A percentile compares a stretch with the other conserved stretches of the same genome.
phyloP scores from a whole-genome alignment of 1,140 invertebrate genomes.

The Octopus bimaculoides region DNA sequence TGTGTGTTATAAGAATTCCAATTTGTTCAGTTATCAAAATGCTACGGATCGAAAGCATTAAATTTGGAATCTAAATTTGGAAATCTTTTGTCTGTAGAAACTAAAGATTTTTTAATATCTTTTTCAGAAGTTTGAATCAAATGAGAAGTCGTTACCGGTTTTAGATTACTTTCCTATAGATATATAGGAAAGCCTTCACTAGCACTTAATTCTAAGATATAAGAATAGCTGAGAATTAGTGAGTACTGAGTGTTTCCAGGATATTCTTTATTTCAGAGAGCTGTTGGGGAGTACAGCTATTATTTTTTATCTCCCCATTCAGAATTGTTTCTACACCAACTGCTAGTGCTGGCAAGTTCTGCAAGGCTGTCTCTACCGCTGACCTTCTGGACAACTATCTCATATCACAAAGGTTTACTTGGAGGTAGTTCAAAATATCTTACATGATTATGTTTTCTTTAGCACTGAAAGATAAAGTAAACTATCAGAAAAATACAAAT shows the following conservation, averaged over 20 bases:
- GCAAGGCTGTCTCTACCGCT: background rate
- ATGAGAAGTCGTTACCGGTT: constrained; percentile 1
- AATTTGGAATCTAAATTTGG: background rate
- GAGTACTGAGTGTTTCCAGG: constrained; percentile 4
- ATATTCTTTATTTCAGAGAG: constrained; percentile 3
- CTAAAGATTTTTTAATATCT: background rate
- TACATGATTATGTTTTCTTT: constrained; percentile 4
- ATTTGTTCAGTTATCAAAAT: constrained; percentile 8
- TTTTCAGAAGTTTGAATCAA: background rate
- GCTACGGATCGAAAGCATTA: background rate
- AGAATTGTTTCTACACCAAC: background rate
- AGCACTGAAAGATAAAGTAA: constrained; percentile 1
- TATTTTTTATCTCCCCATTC: constrained; percentile 2
- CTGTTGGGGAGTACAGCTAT: background rate
- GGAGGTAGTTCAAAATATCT: background rate
- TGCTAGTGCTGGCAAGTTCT: background rate
- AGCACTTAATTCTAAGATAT: background rate
- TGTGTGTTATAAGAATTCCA: background rate
- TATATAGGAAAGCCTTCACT: background rate
- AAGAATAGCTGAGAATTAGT: background rate
- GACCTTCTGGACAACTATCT: constrained; percentile 6
- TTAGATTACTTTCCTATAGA: background rate
- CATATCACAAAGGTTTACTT: background rate
- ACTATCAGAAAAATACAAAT: constrained; percentile 7
- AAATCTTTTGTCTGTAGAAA: background rate